Percentiles rank a stretch among this genome's conserved stretches.
phyloP scores from a whole-genome alignment of 2,888 invertebrate genomes.

The Adineta ricciae region DNA sequence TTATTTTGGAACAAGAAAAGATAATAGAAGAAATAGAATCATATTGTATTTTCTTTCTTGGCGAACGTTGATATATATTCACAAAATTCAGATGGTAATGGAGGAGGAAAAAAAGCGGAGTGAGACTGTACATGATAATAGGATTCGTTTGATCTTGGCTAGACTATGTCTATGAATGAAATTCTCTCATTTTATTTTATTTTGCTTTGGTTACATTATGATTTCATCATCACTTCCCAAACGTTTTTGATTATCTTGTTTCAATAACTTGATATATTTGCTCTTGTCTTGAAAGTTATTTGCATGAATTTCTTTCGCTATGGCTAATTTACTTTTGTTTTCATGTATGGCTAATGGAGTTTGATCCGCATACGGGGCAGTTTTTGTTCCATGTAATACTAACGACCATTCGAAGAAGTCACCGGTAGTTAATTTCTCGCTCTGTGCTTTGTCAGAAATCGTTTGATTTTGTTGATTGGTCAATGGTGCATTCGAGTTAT shows the following conservation, averaged over 20 bases:
- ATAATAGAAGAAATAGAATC: neutral
- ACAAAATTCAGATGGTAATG: neutral
- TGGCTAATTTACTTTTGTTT: slow-evolving; percentile 27
- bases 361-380: slow-evolving; percentile 76
- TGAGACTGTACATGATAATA: neutral
- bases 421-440: slow-evolving; percentile 36
- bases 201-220: neutral
- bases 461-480: slow-evolving; percentile 17
- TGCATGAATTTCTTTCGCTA: slow-evolving; percentile 30
- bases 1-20: neutral
- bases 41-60: neutral
- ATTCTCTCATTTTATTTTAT: neutral
- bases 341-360: neutral
- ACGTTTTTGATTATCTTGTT: slow-evolving; percentile 34
- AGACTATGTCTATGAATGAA: neutral
- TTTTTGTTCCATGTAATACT: slow-evolving; percentile 87
- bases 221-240: slow-evolving; percentile 30
- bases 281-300: slow-evolving; percentile 29
- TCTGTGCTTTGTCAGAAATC: neutral
- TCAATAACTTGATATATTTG: slow-evolving; percentile 27
- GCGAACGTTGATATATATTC: neutral
- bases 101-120: neutral
- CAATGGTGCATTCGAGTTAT: neutral
- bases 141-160: neutral
- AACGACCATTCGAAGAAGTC: slow-evolving; percentile 71